Evolutionary conservation across 2,113 vertebrate genomes (phyloP), one percentile per base, ranked within the genome.

Genomic region (Himantopus leucocephalus): DNA sequence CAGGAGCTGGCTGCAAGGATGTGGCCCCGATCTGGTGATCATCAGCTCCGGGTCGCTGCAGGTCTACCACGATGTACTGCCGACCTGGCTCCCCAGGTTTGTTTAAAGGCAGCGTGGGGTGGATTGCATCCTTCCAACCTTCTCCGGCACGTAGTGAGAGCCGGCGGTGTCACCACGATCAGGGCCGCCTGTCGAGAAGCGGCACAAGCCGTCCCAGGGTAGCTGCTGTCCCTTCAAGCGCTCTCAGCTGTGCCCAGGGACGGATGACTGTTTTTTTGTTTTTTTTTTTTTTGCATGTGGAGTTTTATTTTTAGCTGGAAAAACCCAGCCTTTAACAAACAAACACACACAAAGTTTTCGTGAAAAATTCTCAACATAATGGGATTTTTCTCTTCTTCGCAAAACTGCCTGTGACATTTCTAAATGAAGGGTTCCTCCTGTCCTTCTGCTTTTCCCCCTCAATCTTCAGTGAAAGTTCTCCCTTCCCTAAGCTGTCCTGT

Each of bases 291-390:
- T 73, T 47, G 35, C 50, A 72, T 35, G 75, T 81, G 86, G 85
- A 60, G 56, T 52, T 93, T 93, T 94, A 91, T 92, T 94, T 96
- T 94, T 92, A 96, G 88, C 70, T 82, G 55, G 27, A 50, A 80
- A 67, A 72, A 75, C 8, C 12, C 55, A 85, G 77, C 70, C 89
- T 94, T 92, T 89, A 87, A 87, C 93, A 93, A 80, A 90, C 68
- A 91, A 90, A 82, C 2, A 13, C 22, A 14, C 34, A 2, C 60
- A 21, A 91, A 93, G 76, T 67, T 87, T 92, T 91, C 0, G 3
- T 55, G 92, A 82, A 85, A 89, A 72, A 70, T 45, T 70, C 80
- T 94, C 70, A 78, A 41, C 62, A 59, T 77, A 92, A 92, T 88
- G 66, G 96, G 78, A 48, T 79, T 96, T 82, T 92, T 82, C 68